Evolutionary conservation across 2,797 vertebrate species (phyloP).

Genomic region (Kryptolebias ocellatus): DNA sequence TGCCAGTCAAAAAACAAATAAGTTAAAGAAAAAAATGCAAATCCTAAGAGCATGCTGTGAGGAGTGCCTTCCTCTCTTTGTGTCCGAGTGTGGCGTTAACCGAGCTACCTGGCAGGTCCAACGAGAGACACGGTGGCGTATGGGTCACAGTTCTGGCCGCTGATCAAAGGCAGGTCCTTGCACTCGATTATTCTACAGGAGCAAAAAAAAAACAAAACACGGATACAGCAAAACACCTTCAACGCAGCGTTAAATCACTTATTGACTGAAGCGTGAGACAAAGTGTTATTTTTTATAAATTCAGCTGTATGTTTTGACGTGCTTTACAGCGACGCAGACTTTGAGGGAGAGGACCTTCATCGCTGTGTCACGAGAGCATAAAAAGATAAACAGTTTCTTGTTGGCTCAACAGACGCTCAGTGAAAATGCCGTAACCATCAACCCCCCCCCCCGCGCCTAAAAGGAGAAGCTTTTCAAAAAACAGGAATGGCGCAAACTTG

Average conservation of each 20-base stretch:
- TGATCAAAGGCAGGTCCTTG: conserved; percentile 94
- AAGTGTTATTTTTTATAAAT: too few relatives aligned
- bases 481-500: not conserved
- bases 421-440: conserved; percentile 22
- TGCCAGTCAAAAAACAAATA: not conserved
- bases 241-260: not conserved
- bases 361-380: not conserved
- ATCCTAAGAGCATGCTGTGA: not conserved
- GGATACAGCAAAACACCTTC: not conserved
- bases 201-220: not conserved
- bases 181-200: conserved; percentile 91
- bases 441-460: conserved; percentile 11
- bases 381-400: conserved; percentile 43
- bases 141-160: conserved; percentile 95
- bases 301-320: not conserved
- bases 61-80: not conserved
- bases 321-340: conserved; percentile 26
- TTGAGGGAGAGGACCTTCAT: conserved; percentile 9
- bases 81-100: not conserved
- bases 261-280: too few relatives aligned
- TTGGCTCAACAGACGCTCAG: conserved; percentile 48
- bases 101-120: conserved; percentile 92
- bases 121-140: conserved; percentile 94
- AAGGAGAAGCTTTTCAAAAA: not conserved
- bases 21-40: not conserved